phyloP scores from a whole-genome alignment of 1,140 invertebrate species.

The Onthophagus taurus region DNA sequence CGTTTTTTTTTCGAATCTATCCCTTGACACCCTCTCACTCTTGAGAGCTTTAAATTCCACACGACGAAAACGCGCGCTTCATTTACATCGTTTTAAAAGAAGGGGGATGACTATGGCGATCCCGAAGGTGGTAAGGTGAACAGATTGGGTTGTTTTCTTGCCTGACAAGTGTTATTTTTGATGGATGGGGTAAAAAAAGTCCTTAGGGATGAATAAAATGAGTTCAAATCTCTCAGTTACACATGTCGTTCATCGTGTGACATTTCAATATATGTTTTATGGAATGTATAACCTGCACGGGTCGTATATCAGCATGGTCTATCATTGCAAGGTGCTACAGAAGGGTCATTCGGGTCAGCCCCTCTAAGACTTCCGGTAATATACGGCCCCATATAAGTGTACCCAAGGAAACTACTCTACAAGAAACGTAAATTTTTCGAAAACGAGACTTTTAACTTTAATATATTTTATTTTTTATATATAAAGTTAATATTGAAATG shows the following conservation, averaged over 20 bases:
- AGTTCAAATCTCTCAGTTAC: slow-evolving; percentile 28
- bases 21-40: slow-evolving; percentile 24
- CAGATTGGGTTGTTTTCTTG: slow-evolving; percentile 6
- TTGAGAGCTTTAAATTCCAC: slow-evolving; percentile 29
- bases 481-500: no score
- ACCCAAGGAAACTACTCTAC: slow-evolving; percentile 2
- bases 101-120: slow-evolving; percentile 15
- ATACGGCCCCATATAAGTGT: slow-evolving; percentile 7
- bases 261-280: slow-evolving; percentile 36
- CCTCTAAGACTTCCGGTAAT: slow-evolving; percentile 12
- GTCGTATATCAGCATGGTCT: slow-evolving; percentile 32
- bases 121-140: slow-evolving; percentile 2
- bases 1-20: slow-evolving; percentile 17
- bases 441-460: no score
- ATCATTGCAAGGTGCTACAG: slow-evolving; percentile 32
- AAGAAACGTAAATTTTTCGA: no score
- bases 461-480: no score
- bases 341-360: slow-evolving; percentile 22
- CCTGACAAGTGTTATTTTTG: background rate
- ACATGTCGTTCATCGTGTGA: slow-evolving; percentile 25
- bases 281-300: slow-evolving; percentile 30
- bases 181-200: no score
- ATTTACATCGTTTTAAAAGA: slow-evolving; percentile 27
- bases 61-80: slow-evolving; percentile 24
- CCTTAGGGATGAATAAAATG: no score